Percentiles rank a stretch among this genome's conserved stretches.
phyloP scores from a whole-genome alignment of 2,113 vertebrate genomes.

The Pontoporia blainvillei region DNA sequence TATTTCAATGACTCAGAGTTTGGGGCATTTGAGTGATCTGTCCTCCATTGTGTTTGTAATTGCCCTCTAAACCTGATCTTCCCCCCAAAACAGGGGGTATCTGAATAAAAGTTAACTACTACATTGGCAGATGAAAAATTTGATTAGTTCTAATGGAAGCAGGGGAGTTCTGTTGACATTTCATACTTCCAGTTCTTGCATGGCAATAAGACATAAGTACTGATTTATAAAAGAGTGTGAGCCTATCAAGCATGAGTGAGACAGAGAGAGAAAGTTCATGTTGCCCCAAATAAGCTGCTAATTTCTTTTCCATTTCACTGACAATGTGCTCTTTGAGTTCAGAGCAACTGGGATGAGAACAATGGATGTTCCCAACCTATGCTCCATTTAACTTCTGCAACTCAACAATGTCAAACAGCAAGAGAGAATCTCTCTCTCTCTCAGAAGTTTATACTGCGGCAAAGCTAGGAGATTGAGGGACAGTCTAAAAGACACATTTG shows the following conservation, averaged over 20 bases:
- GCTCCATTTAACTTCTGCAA: conserved; percentile 77
- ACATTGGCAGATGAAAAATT: conserved; percentile 78
- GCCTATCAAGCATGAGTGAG: conserved; percentile 78
- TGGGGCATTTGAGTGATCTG: conserved; percentile 73
- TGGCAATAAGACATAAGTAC: conserved; percentile 81
- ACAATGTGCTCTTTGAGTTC: conserved; percentile 76
- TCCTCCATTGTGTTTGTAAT: conserved; percentile 73
- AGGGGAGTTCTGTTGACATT: conserved; percentile 76
- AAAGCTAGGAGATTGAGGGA: background rate
- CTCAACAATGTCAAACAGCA: conserved; percentile 79
- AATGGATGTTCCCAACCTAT: conserved; percentile 81
- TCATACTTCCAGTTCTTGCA: conserved; percentile 77
- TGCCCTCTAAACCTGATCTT: conserved; percentile 48
- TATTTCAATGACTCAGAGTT: conserved; percentile 75
- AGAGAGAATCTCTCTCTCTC: background rate
- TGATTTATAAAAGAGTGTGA: conserved; percentile 82
- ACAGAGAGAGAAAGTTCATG: conserved; percentile 81
- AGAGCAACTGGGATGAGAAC: conserved; percentile 83
- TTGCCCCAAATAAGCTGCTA: conserved; percentile 82
- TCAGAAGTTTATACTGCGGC: background rate
- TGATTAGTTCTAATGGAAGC: conserved; percentile 79
- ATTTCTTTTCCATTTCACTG: conserved; percentile 85
- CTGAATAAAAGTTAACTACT: conserved; percentile 77
- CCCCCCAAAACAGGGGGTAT: background rate
- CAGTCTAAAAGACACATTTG: background rate